Base-by-base conservation (phyloP, 2,888 invertebrate genomes). In the Thymelicus acteon region DNA sequence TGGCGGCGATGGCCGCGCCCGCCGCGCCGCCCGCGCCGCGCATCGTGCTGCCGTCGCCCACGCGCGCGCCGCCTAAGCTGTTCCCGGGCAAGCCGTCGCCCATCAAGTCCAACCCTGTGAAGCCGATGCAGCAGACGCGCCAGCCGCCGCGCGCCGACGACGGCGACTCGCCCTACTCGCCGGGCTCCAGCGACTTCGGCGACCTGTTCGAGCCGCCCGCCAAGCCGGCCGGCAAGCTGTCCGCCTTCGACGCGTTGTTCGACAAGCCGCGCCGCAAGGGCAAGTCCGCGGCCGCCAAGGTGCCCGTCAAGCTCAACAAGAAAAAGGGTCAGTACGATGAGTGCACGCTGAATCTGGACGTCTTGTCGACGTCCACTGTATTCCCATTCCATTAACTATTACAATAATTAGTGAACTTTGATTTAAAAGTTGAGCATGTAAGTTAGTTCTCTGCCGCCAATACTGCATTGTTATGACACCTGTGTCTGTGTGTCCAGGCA, bases 141-240 rank as follows among this genome's bases (percentile, higher is more conserved):
- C 75, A 78, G 60, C 86, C 72, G 72, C 76, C 72, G 71, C 75
- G 66, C 76, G 67, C 85, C 57, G 96, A 96, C 77, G 95, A 95
- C 76, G 95, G 96, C 77, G 86, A 87, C 61, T 97, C 98, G 31
- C 98, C 98, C 0, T 98, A 98, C 91, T 97, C 97, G 63, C 98
- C 98, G 0, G 97, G 97, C 60, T 97, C 97, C n/a, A 97, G 96
- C 80, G 97, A 98, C 87, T 97, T 97, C 84, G 97, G 97, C 79
- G 97, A 98, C 86, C 94, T 98, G 75, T 98, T 98, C 90, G 96
- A 97, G 87, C 97, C 97, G 65, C 71, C 69, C 73, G 66, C 70
- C 72, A 40, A 39, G 60, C 60, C 39, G 40, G 73, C 75, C 71
- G 72, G 78, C 75, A 73, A 77, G 70, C 67, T 74, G 19, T 94